Conservation (phyloP, 2,888 invertebrate species). For the Noctua janthina region DNA sequence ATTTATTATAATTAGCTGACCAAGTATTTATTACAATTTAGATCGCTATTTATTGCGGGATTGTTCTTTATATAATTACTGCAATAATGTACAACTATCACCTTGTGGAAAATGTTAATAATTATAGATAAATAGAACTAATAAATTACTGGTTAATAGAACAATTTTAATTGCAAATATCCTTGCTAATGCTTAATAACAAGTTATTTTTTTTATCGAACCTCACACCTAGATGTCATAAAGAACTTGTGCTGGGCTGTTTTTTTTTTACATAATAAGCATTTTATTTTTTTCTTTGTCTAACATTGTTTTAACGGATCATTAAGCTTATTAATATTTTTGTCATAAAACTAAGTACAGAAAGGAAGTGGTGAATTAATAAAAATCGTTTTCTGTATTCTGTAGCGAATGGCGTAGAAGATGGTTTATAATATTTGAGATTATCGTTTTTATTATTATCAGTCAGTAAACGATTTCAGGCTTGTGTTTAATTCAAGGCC, state of each 20-base stretch:
- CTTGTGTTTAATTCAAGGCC: no score
- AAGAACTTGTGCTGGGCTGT: slow-evolving; percentile 25
- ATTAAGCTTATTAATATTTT: slow-evolving; percentile 26
- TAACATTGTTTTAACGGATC: slow-evolving; percentile 5
- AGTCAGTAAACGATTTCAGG: no score
- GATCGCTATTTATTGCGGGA: slow-evolving; percentile 47
- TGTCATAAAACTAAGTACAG: neutral
- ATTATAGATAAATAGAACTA: slow-evolving; percentile 8
- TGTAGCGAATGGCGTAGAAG: neutral
- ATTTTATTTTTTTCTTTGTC: slow-evolving; percentile 9
- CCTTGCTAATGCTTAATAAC: slow-evolving; percentile 27
- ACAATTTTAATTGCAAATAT: slow-evolving; percentile 42
- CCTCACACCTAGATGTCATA: slow-evolving; percentile 32
- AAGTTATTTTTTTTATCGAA: slow-evolving; percentile 21
- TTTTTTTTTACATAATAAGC: slow-evolving; percentile 4
- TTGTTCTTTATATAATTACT: slow-evolving; percentile 45
- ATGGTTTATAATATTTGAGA: neutral
- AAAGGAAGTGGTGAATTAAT: neutral
- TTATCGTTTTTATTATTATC: neutral
- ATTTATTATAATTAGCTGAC: slow-evolving; percentile 56
- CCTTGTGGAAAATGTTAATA: slow-evolving; percentile 34
- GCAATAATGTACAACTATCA: slow-evolving; percentile 38
- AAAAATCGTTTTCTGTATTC: neutral
- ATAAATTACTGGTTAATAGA: slow-evolving; percentile 39
- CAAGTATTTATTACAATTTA: slow-evolving; percentile 58